Percentiles rank a stretch among this genome's conserved stretches.
These are phyloP conservation scores for Panorpa germanica DNA, from an alignment of 2,888 invertebrate genomes.

Conservation along the genomic window DNA sequence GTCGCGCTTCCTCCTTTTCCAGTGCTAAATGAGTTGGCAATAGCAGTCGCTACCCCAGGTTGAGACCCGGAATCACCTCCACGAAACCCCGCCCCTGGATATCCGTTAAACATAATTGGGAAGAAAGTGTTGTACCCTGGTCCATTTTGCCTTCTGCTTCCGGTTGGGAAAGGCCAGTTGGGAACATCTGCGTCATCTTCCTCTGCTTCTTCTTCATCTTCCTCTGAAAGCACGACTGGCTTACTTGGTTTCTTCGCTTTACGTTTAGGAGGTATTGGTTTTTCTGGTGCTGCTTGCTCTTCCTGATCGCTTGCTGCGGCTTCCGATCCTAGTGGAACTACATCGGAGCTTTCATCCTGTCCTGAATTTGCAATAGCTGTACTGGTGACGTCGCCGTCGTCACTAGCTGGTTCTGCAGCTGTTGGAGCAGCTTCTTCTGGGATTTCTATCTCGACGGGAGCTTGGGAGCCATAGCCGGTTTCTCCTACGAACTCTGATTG, in stretches of 20 bases:
- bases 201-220: constrained; percentile 22
- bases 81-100: constrained; percentile 22
- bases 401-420: no score
- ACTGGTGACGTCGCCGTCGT: no score
- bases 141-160: constrained; percentile 21
- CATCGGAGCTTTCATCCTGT: no score
- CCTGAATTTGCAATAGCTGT: no score
- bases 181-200: constrained; percentile 30
- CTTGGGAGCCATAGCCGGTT: no score
- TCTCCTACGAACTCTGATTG: constrained; percentile 11
- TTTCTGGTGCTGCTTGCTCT: constrained; percentile 16
- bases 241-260: constrained; percentile 19
- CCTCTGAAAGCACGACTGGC: constrained; percentile 24
- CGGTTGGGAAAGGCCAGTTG: no score
- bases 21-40: constrained; percentile 55
- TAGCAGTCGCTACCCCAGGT: constrained; percentile 43
- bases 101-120: constrained; percentile 42
- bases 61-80: constrained; percentile 22
- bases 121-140: constrained; percentile 40
- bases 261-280: constrained; percentile 21
- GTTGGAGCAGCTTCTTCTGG: no score
- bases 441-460: constrained; percentile 11
- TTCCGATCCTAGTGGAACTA: no score
- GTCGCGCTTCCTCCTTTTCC: constrained; percentile 50
- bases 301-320: constrained; percentile 10